phyloP scores from a whole-genome alignment of 2,797 vertebrate genomes.

The Delichon dasypus region DNA sequence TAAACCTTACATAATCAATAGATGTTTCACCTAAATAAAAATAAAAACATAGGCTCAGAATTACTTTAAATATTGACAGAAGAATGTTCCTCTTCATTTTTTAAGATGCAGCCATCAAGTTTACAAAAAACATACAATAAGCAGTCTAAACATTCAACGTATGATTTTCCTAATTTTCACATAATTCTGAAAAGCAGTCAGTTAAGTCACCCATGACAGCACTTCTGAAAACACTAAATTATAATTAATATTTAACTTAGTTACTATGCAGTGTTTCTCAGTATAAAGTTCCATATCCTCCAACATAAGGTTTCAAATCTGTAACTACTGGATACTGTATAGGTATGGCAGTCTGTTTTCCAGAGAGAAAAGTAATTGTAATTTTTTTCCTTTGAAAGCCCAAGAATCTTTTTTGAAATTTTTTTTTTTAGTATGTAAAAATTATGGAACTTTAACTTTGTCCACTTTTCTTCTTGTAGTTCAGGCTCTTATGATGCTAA shows the following conservation, averaged over 20 bases:
- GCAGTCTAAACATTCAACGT: neutral
- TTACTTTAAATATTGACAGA: neutral
- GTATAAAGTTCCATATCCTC: neutral
- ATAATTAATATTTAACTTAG: conserved; percentile 25
- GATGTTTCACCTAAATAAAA: neutral
- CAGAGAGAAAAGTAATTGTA: neutral
- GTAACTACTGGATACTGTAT: neutral
- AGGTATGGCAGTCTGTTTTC: neutral
- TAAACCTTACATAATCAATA: neutral
- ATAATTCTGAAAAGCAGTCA: neutral
- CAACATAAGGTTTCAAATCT: neutral
- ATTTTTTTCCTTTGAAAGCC: neutral
- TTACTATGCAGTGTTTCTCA: neutral
- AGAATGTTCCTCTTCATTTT: neutral
- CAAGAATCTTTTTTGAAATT: neutral
- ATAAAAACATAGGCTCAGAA: neutral
- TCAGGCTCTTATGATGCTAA: neutral
- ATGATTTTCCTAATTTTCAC: neutral
- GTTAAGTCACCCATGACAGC: neutral
- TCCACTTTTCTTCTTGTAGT: neutral
- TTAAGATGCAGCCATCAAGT: neutral
- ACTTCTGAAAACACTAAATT: neutral
- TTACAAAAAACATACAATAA: neutral
- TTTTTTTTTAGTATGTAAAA: neutral
- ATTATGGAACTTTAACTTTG: neutral